These are phyloP conservation scores for Lutjanus argentimaculatus DNA, from an alignment of 2,797 vertebrate genomes.

Conservation along the genomic window DNA sequence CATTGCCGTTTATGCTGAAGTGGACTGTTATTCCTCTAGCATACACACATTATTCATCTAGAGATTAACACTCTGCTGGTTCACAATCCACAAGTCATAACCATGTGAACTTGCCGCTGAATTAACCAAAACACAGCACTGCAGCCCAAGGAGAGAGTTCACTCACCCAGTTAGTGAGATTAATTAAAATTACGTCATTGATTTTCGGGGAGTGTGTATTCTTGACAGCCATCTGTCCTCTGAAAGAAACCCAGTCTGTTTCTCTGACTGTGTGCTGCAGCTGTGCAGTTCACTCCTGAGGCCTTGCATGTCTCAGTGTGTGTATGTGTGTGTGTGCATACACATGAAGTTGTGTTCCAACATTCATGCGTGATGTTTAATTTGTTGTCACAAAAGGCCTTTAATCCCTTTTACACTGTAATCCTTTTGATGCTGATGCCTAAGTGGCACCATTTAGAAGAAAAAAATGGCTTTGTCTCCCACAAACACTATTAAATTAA, in stretches of 20 bases:
- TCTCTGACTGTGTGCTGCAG: constrained; percentile 35
- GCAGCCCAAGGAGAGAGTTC: constrained; percentile 1
- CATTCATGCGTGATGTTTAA: constrained; percentile 57
- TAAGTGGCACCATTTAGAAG: constrained; percentile 61
- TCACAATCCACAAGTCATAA: neutral
- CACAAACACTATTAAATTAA: constrained; percentile 54
- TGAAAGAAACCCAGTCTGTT: constrained; percentile 38
- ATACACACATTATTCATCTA: too few relatives aligned
- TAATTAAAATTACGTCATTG: constrained; percentile 28
- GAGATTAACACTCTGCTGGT: neutral
- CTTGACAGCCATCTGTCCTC: constrained; percentile 53
- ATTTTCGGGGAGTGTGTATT: constrained; percentile 34
- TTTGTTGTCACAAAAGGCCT: constrained; percentile 65
- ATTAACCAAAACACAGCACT: neutral
- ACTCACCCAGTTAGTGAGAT: constrained; percentile 20
- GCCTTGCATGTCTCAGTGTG: constrained; percentile 7
- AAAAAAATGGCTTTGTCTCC: constrained; percentile 59
- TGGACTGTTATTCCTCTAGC: neutral
- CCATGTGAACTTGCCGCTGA: neutral
- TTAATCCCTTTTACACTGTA: constrained; percentile 61
- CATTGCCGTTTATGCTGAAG: neutral
- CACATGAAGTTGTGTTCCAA: constrained; percentile 35
- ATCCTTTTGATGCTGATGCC: constrained; percentile 66
- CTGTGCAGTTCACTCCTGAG: constrained; percentile 31
- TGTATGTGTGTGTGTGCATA: neutral